phyloP scores from a whole-genome alignment of 2,113 vertebrate species.

The Malurus elegans region DNA sequence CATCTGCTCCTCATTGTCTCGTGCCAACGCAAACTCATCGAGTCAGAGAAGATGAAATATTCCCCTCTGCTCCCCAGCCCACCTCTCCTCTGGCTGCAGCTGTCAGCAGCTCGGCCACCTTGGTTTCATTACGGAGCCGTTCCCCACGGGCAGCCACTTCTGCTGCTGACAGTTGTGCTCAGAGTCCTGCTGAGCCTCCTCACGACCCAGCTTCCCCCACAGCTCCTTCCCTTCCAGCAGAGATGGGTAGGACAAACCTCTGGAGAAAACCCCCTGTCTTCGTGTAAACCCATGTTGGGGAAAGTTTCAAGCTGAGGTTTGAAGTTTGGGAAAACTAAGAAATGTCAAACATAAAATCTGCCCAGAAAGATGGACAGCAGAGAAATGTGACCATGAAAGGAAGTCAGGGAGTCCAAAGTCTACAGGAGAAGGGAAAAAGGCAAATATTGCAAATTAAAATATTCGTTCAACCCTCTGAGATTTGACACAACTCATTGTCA shows the following conservation, averaged over 20 bases:
- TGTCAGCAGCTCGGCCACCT: constrained; percentile 54
- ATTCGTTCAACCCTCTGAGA: neutral
- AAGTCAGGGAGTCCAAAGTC: neutral
- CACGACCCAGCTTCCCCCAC: neutral
- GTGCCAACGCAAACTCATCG: constrained; percentile 60
- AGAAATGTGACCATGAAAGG: neutral
- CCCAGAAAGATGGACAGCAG: neutral
- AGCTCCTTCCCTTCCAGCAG: neutral
- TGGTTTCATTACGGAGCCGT: neutral
- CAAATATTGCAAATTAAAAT: neutral
- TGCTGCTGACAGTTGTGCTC: constrained; percentile 60
- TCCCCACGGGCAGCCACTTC: constrained; percentile 12
- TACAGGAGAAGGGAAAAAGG: neutral
- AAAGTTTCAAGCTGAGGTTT: neutral
- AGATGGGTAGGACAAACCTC: neutral
- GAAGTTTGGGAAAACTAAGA: neutral
- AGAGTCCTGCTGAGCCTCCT: neutral
- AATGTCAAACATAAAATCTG: neutral
- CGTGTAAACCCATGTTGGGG: fast-evolving
- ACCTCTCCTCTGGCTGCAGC: constrained; percentile 44
- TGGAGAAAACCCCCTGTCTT: neutral
- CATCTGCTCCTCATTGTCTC: constrained; percentile 57
- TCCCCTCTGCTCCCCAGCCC: constrained; percentile 23
- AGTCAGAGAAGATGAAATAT: constrained; percentile 55
- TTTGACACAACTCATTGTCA: neutral